phyloP scores from a whole-genome alignment of 1,140 invertebrate species.

The Papilio machaon region DNA sequence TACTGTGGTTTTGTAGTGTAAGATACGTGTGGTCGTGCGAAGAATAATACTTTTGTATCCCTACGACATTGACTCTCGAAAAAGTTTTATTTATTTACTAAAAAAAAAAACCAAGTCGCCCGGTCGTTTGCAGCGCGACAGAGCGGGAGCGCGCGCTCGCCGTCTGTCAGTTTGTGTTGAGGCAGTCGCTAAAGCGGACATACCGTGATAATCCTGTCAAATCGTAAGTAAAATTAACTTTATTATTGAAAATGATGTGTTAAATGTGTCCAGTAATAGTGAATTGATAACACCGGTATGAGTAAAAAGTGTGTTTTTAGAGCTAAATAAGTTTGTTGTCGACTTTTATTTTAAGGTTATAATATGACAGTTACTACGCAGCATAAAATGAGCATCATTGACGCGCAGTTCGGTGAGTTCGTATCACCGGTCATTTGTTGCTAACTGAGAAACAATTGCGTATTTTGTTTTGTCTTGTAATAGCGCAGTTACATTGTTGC shows the following conservation, averaged over 20 bases:
- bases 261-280: conserved; percentile 47
- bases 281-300: conserved; percentile 40
- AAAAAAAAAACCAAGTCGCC: conserved; percentile 48
- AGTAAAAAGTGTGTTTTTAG: conserved; percentile 41
- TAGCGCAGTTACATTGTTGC: conserved; percentile 40
- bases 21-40: conserved; percentile 40
- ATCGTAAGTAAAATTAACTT: conserved; percentile 62
- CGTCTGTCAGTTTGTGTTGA: conserved; percentile 62
- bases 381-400: conserved; percentile 62
- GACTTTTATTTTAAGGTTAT: conserved; percentile 63
- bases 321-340: conserved; percentile 35
- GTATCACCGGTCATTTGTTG: conserved; percentile 72
- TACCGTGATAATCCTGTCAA: conserved; percentile 48
- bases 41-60: conserved; percentile 45
- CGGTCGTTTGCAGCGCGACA: conserved; percentile 62
- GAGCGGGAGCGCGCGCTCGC: conserved; percentile 40
- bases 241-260: conserved; percentile 51
- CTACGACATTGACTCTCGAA: conserved; percentile 51
- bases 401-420: conserved; percentile 63
- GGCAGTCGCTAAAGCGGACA: conserved; percentile 59
- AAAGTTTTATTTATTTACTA: conserved; percentile 55
- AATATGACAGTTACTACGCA: conserved; percentile 73
- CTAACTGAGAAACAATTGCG: conserved; percentile 74
- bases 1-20: conserved; percentile 41
- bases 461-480: conserved; percentile 54